Percentiles rank a stretch among this genome's conserved stretches.
phyloP scores from a whole-genome alignment of 2,113 vertebrate genomes.

The Opisthocomus hoazin region DNA sequence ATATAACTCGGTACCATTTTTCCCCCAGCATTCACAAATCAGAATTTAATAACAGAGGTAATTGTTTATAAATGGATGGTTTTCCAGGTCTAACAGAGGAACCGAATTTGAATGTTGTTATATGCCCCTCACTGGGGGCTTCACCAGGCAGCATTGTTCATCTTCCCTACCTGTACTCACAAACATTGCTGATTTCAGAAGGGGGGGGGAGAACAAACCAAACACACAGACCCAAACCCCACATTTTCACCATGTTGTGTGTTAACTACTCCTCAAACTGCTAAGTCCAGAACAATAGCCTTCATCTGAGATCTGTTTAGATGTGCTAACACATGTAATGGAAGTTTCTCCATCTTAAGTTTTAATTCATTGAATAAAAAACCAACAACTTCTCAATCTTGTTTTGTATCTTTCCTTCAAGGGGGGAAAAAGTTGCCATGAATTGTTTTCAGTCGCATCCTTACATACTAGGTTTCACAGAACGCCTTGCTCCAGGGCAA shows the following conservation, averaged over 20 bases:
- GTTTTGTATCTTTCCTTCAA: not conserved
- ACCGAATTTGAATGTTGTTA: not conserved
- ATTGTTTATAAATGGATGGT: not conserved
- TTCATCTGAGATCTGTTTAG: not conserved
- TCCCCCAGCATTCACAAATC: not conserved
- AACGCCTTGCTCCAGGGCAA: not conserved
- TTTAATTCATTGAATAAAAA: not conserved
- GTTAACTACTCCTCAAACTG: not conserved
- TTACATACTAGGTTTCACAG: not conserved
- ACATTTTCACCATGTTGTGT: not conserved
- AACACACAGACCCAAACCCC: not conserved
- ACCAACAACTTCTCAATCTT: not conserved
- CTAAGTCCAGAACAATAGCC: not conserved
- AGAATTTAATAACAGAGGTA: not conserved
- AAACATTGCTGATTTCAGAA: not conserved
- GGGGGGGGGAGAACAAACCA: too few relatives aligned
- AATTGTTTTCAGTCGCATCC: not conserved
- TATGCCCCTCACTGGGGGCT: not conserved
- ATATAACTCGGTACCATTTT: not conserved
- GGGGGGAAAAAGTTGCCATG: not conserved
- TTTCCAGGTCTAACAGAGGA: not conserved
- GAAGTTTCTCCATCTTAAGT: not conserved
- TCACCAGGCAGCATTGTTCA: not conserved
- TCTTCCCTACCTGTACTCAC: not conserved
- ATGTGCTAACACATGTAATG: not conserved